Conservation (phyloP, 2,888 invertebrate species). For the Creontiades dilutus region DNA sequence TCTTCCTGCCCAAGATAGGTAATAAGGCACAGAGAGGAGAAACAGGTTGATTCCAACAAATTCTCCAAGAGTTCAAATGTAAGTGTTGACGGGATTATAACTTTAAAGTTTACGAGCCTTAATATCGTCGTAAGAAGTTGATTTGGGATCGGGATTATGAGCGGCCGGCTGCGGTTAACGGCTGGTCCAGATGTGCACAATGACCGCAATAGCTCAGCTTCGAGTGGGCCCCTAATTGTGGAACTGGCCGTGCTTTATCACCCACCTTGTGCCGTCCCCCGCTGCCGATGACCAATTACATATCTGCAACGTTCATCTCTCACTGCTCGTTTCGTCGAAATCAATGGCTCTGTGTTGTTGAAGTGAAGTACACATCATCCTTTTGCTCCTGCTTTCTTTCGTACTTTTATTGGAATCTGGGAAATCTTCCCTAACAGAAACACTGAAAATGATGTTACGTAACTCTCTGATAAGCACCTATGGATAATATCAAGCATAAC, state of each 20-base stretch:
- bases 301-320: conserved; percentile 8
- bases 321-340: not conserved
- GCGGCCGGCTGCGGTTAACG: conserved; percentile 65
- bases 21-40: too few species aligned
- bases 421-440: too few species aligned
- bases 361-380: too few species aligned
- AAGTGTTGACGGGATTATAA: not conserved
- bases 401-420: too few species aligned
- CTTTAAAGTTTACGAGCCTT: conserved; percentile 18
- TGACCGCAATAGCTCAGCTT: conserved; percentile 66
- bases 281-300: not conserved
- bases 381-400: too few species aligned
- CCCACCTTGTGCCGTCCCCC: conserved; percentile 48
- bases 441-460: too few species aligned
- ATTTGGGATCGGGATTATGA: conserved; percentile 52
- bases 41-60: too few species aligned
- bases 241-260: conserved; percentile 43
- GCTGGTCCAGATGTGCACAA: conserved; percentile 63
- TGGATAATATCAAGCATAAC: too few species aligned
- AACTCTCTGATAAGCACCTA: too few species aligned
- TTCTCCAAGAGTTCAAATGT: not conserved
- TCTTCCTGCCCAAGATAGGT: too few species aligned
- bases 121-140: conserved; percentile 46
- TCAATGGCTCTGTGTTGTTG: not conserved
- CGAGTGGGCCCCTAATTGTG: conserved; percentile 65